Percentiles rank a stretch among this genome's conserved stretches.
These are phyloP conservation scores for Tinamus major DNA, from an alignment of 2,797 vertebrate genomes.

Conservation along the genomic window DNA sequence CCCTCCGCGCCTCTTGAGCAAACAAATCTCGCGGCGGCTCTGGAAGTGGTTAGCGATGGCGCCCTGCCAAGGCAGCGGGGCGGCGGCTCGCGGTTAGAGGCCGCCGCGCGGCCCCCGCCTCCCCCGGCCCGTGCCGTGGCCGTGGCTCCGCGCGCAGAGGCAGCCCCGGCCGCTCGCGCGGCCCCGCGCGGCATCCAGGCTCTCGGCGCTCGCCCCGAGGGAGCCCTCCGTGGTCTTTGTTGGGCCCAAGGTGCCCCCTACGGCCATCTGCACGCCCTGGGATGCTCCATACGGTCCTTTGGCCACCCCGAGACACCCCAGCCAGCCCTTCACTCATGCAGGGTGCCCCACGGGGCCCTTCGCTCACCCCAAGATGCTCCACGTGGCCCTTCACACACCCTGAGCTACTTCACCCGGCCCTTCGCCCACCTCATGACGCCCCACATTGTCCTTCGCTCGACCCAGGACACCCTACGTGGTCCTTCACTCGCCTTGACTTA, in stretches of 20 bases:
- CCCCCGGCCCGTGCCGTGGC: not conserved
- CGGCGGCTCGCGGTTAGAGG: not conserved
- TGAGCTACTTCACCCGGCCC: too few relatives aligned
- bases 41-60: conserved; percentile 60
- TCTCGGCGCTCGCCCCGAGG: too few relatives aligned
- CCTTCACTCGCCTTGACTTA: not conserved
- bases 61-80: conserved; percentile 1
- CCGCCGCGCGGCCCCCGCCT: not conserved
- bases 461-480: not conserved
- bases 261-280: not conserved
- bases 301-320: not conserved
- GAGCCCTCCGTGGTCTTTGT: too few relatives aligned
- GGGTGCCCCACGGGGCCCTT: too few relatives aligned
- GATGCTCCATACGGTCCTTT: rapidly evolving
- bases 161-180: too few relatives aligned
- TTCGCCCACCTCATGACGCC: too few relatives aligned
- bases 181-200: too few relatives aligned
- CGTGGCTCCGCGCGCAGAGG: rapidly evolving
- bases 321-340: too few relatives aligned
- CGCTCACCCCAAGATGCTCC: too few relatives aligned
- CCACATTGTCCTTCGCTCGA: not conserved
- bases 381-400: too few relatives aligned
- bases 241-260: too few relatives aligned
- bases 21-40: conserved; percentile 26
- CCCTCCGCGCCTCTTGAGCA: conserved; percentile 40